Evolutionary conservation across 2,888 invertebrate species (phyloP), one percentile per base, ranked within the genome.

Genomic region (Gymnosoma rotundatum): DNA sequence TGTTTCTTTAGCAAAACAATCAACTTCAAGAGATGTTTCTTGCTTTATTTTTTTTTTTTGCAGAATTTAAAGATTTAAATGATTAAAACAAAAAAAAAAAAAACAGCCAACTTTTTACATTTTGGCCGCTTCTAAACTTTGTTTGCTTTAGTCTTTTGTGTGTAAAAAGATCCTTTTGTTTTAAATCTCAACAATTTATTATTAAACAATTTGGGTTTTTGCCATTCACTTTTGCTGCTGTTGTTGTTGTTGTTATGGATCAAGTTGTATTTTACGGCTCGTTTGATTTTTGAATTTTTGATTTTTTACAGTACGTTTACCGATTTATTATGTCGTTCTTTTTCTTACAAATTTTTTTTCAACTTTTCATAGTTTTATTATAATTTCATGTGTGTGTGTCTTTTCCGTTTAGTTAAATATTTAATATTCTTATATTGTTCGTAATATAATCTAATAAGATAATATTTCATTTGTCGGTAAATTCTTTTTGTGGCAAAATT

Each of bases 271-370:
- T 86, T 86, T 78, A 86, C 86, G 86, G 86, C 84, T 86, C 86
- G 86, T 84, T 86, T 86, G 86, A 86, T 86, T 86, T 86, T 75
- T 81, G 80, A 86, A 86, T 86, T 78, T 84, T 82, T 74, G 86
- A 85, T 80, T 79, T 83, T 67, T 81, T 81, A 81, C 81, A 81
- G 81, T 81, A 81, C 58, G 76, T 81, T 85, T 82, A 60, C 61
- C 63, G 72, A 78, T 75, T 83, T 81, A 70, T 75, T 78, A 63
- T 73, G 67, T 76, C 72, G 69, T 69, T 76, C 20, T 60, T 79
- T 79, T 79, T 32, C 64, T 58, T 38, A 32, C 56, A 14, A 10
- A 56, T 64, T 64, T 54, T 60, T n/a, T 54, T 32, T 14, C 32
- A 16, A 8, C 48, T 38, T 0, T 25, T 38, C 36, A 12, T 14